A percentile compares a stretch with the other conserved stretches of the same genome.
Evolutionary conservation across 53 echinoderm and acorn worm genomes (phyloP).

Genomic region (Echinometra lucunter): DNA sequence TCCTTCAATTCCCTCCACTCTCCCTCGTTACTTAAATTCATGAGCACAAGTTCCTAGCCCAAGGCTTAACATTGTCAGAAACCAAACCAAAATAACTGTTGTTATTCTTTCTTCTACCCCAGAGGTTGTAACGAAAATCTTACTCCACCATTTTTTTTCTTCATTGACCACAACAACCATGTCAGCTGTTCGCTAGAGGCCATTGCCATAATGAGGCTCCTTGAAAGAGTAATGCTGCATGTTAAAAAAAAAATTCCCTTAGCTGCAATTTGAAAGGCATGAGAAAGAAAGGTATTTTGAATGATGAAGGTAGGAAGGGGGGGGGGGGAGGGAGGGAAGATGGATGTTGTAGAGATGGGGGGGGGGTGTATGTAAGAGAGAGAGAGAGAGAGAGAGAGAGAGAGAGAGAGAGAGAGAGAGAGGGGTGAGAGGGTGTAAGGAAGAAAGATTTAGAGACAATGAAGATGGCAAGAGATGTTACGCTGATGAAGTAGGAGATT

Average conservation of each 20-base stretch:
- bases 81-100: slow-evolving; percentile 61
- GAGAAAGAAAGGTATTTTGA: not conserved
- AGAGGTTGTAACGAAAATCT: slow-evolving; percentile 42
- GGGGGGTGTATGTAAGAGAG: not conserved
- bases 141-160: not conserved
- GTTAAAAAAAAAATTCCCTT: slow-evolving; percentile 3
- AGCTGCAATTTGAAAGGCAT: slow-evolving; percentile 40
- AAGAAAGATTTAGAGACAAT: not conserved
- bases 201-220: slow-evolving; percentile 54
- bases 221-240: slow-evolving; percentile 41
- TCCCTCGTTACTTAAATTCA: slow-evolving; percentile 19
- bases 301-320: not conserved
- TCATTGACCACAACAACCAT: slow-evolving; percentile 57
- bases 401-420: not conserved
- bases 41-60: slow-evolving; percentile 52
- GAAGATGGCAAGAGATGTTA: not conserved
- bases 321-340: not conserved
- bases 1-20: not conserved
- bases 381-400: not conserved
- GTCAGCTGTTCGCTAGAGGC: slow-evolving; percentile 65
- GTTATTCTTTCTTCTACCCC: slow-evolving; percentile 53
- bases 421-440: no score
- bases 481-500: not conserved
- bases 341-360: not conserved
- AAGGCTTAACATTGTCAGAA: slow-evolving; percentile 55